Conservation (phyloP, 2,888 invertebrate species). For the Zaprionus obscuricornis region DNA sequence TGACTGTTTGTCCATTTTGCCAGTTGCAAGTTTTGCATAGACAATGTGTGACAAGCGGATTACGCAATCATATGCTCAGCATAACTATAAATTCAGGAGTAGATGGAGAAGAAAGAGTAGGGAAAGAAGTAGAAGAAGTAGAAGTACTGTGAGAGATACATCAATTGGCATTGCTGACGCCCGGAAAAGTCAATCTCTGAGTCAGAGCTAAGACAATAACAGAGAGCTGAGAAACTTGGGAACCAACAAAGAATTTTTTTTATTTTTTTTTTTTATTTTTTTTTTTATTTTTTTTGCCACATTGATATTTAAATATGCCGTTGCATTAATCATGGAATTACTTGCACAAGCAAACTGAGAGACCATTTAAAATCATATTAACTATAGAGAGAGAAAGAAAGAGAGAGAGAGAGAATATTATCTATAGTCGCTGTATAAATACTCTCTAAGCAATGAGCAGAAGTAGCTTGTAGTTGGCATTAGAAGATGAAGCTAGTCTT, state of each 20-base stretch:
- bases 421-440: not conserved
- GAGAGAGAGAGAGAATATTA: not conserved
- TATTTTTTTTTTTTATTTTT: no score
- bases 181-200: slow-evolving; percentile 69
- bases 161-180: slow-evolving; percentile 42
- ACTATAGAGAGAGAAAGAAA: slow-evolving; percentile 8
- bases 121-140: no score
- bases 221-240: slow-evolving; percentile 29
- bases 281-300: no score
- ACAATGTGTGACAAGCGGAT: slow-evolving; percentile 51
- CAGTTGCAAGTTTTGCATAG: no score
- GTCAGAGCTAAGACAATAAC: slow-evolving; percentile 13
- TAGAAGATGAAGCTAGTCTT: not conserved
- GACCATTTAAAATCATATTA: slow-evolving; percentile 55
- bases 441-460: no score
- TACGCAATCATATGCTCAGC: slow-evolving; percentile 63
- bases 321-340: slow-evolving; percentile 57
- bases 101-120: no score
- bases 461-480: slow-evolving; percentile 3
- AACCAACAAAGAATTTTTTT: slow-evolving; percentile 32
- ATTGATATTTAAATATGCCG: slow-evolving; percentile 64
- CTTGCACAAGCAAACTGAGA: slow-evolving; percentile 10
- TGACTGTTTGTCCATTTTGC: no score
- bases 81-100: no score
- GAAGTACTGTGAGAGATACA: no score